Conservation (phyloP, 2,113 vertebrate species). For the Sander lucioperca region DNA sequence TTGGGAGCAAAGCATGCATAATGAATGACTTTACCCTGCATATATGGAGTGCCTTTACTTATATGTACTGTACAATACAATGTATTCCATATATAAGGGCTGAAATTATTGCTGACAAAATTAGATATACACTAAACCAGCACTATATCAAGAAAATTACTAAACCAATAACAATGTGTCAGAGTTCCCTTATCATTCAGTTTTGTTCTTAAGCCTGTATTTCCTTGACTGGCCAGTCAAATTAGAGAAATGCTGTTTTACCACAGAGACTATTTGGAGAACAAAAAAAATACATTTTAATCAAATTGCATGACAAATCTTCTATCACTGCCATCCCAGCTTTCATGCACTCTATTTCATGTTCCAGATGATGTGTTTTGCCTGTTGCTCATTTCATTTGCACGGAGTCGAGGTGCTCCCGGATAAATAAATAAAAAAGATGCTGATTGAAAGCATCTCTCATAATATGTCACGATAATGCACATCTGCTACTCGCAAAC, state of each 20-base stretch:
- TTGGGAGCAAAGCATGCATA: conserved; percentile 18
- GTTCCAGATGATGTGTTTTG: conserved; percentile 14
- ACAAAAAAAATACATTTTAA: not conserved
- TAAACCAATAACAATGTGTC: not conserved
- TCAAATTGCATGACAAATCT: not conserved
- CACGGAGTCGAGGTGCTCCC: not conserved
- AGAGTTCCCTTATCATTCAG: not conserved
- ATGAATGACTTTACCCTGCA: conserved; percentile 10
- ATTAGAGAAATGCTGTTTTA: not conserved
- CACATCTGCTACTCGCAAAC: conserved; percentile 36
- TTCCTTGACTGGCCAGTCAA: not conserved
- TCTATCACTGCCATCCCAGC: not conserved
- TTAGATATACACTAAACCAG: not conserved
- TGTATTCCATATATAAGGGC: not conserved
- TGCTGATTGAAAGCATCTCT: conserved; percentile 24
- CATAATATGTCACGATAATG: conserved; percentile 33
- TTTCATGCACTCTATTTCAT: conserved; percentile 10
- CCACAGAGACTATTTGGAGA: not conserved
- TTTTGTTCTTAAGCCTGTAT: not conserved
- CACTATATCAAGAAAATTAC: not conserved
- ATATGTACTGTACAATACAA: not conserved
- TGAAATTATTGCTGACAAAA: conserved; percentile 8
- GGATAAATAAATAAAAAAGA: not conserved
- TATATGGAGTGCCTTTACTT: not conserved
- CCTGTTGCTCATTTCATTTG: conserved; percentile 29